Conservation (phyloP, 1,140 invertebrate species). For the Patella vulgata region DNA sequence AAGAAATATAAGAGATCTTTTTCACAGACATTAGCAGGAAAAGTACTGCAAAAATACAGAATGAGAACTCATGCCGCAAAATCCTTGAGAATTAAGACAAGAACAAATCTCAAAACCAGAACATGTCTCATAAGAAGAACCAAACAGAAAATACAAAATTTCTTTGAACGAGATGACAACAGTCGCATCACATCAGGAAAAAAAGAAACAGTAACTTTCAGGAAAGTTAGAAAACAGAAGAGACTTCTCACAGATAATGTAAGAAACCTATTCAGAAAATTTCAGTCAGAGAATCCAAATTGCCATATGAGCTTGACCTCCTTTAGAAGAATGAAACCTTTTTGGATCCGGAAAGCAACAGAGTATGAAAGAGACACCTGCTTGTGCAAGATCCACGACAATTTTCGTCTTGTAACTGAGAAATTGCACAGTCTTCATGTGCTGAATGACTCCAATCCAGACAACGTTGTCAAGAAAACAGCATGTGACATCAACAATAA, state of each 20-base stretch:
- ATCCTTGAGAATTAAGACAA: not conserved
- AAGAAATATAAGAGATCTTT: too few relatives aligned
- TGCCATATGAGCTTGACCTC: constrained; percentile 24
- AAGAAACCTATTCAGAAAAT: constrained; percentile 24
- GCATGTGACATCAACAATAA: constrained; percentile 10
- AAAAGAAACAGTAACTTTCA: constrained; percentile 20
- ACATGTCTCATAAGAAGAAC: not conserved
- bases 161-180: constrained; percentile 32
- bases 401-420: constrained; percentile 23
- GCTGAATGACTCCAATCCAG: constrained; percentile 9
- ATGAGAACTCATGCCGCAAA: not conserved
- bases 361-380: constrained; percentile 29
- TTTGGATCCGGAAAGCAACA: constrained; percentile 24
- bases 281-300: constrained; percentile 19
- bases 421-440: constrained; percentile 4
- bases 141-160: constrained; percentile 1
- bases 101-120: not conserved
- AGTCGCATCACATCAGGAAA: constrained; percentile 24
- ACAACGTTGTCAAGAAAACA: not conserved
- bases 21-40: not conserved
- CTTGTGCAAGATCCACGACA: constrained; percentile 27
- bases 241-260: constrained; percentile 19
- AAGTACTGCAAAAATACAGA: constrained; percentile 6
- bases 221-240: constrained; percentile 29
- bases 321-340: constrained; percentile 28